Evolutionary conservation across 2,113 vertebrate genomes (phyloP), one percentile per base, ranked within the genome.

Genomic region (Pterocles gutturalis): DNA sequence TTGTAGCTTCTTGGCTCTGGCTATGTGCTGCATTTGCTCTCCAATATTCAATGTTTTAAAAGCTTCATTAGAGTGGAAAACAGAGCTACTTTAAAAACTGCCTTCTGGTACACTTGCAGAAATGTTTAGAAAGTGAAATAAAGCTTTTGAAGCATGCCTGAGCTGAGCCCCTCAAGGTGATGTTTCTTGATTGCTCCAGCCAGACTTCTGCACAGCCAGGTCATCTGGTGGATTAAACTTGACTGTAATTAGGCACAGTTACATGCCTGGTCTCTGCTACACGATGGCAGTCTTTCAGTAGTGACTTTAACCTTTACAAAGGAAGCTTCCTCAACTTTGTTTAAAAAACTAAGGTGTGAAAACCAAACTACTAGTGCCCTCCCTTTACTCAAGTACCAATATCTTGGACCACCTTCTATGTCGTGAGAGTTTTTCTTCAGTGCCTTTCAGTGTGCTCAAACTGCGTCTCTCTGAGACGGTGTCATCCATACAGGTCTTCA

Each of bases 81-180:
- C 51, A 64, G 26, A 80, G 57, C 41, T 92, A 81, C 71, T 89
- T 87, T 94, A 94, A 82, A 69, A 82, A 61, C 53, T 72, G 45
- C 77, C 83, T 84, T 93, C 73, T 96, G 57, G 53, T 91, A 46
- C 24, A 15, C 67, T 87, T 90, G 36, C 60, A 89, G 46, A 96
- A 89, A 65, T 51, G 6, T 89, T 91, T 89, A 61, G 71, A 29
- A 91, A 87, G 48, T 64, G 29, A 67, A 96, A 76, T 76, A 67
- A 91, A 89, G 64, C 77, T 87, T 96, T 87, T 89, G 87, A 91
- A 93, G 45, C 31, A 48, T 93, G 78, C 26, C 33, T 85, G 11
- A 76, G 26, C 53, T 41, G 20, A 85, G 21, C 18, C 20, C n/a
- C 41, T 92, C 66, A 88, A 85, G 69, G 73, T 78, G 65, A 17